A percentile compares a stretch with the other conserved stretches of the same genome.
Evolutionary conservation across 2,888 invertebrate genomes (phyloP).

Genomic region (Nomada flava): DNA sequence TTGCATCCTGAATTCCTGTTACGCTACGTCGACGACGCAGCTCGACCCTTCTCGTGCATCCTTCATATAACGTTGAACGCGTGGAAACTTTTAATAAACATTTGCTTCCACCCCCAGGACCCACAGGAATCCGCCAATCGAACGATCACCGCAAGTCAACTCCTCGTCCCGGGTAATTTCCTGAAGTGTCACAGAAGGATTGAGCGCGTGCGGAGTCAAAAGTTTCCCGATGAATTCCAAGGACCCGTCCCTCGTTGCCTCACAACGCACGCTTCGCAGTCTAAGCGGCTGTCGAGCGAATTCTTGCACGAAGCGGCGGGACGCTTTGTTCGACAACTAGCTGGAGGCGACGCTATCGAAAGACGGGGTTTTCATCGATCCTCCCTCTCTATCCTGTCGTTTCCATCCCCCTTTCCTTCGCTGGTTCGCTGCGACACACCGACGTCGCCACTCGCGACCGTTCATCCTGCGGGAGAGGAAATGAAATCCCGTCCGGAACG

Average conservation of each 20-base stretch:
- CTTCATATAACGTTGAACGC: background rate
- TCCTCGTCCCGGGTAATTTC: conserved; percentile 27
- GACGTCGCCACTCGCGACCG: conserved; percentile 33
- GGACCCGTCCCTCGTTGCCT: conserved; percentile 11
- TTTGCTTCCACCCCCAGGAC: no score
- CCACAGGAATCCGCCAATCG: no score
- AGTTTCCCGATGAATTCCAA: conserved; percentile 31
- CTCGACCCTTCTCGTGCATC: no score
- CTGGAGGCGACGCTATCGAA: conserved; percentile 70
- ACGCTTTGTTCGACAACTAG: conserved; percentile 68
- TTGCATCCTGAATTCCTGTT: conserved; percentile 38
- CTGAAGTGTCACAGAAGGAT: conserved; percentile 30
- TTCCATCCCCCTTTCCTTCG: conserved; percentile 15
- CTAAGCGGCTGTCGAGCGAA: conserved; percentile 62
- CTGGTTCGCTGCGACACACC: conserved; percentile 26
- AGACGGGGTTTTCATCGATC: conserved; percentile 72
- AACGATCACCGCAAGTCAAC: no score
- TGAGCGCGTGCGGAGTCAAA: conserved; percentile 3
- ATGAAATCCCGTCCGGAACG: conserved; percentile 80
- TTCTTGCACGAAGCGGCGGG: conserved; percentile 56
- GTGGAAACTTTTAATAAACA: no score
- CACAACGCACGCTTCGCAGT: conserved; percentile 29
- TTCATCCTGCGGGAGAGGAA: conserved; percentile 75
- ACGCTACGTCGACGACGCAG: background rate
- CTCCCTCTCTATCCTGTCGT: conserved; percentile 41